These are phyloP conservation scores for Regulus satrapa DNA, from an alignment of 2,113 vertebrate species.

Conservation along the genomic window DNA sequence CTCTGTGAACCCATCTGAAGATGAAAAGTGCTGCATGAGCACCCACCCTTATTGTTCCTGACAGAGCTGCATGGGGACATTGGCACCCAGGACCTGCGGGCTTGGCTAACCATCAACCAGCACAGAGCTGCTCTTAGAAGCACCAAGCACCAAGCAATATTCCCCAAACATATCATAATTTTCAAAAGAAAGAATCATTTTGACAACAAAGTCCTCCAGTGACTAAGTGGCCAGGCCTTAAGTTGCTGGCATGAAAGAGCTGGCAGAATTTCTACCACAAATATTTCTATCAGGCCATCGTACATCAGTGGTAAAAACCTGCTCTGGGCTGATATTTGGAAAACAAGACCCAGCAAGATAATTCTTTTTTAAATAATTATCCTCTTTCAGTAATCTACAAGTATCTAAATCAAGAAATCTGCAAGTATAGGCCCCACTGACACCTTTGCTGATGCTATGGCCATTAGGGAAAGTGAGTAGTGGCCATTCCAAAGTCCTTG, in stretches of 20 bases:
- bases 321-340: neutral
- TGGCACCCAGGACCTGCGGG: neutral
- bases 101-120: neutral
- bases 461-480: neutral
- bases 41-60: neutral
- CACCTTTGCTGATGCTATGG: neutral
- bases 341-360: slow-evolving; percentile 12
- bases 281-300: neutral
- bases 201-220: neutral
- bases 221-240: neutral
- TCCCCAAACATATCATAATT: neutral
- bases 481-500: neutral
- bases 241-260: neutral
- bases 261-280: neutral
- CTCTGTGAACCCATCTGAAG: neutral
- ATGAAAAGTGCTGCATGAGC: neutral
- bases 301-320: neutral
- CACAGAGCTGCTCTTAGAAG: neutral
- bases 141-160: neutral
- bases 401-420: neutral
- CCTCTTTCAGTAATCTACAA: neutral
- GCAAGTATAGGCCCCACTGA: neutral
- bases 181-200: neutral
- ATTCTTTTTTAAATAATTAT: neutral
- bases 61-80: neutral